A percentile compares a stretch with the other conserved stretches of the same genome.
Evolutionary conservation across 1,140 invertebrate genomes (phyloP).

Genomic region (Achatina immaculata): DNA sequence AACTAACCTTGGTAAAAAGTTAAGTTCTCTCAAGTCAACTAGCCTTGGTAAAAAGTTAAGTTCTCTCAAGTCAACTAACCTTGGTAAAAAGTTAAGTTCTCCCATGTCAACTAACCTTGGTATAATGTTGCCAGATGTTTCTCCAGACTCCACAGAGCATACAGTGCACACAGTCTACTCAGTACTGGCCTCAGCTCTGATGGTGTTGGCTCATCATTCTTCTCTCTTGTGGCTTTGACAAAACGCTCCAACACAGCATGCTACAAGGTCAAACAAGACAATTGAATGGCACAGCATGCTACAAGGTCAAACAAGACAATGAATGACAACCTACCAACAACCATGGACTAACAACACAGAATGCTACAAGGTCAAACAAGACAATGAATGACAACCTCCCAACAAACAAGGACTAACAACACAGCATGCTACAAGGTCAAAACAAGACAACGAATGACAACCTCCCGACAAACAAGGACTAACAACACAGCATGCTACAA

Average conservation of each 20-base stretch:
- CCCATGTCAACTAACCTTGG: slow-evolving; percentile 56
- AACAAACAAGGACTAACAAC: too few species aligned
- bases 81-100: neutral
- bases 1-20: too few species aligned
- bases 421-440: slow-evolving; percentile 62
- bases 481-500: slow-evolving; percentile 10
- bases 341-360: too few species aligned
- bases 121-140: slow-evolving; percentile 66
- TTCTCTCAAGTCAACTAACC: too few species aligned
- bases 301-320: too few species aligned
- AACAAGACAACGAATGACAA: too few species aligned
- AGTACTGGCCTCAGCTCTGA: slow-evolving; percentile 72
- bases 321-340: too few species aligned
- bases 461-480: too few species aligned
- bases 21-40: too few species aligned
- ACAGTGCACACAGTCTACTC: slow-evolving; percentile 74
- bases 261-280: too few species aligned
- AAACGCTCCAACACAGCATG: slow-evolving; percentile 64
- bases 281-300: slow-evolving; percentile 66
- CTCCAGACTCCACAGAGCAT: slow-evolving; percentile 68
- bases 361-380: slow-evolving; percentile 62
- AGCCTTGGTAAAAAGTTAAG: too few species aligned
- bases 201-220: slow-evolving; percentile 53
- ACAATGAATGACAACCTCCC: too few species aligned
- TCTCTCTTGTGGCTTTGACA: slow-evolving; percentile 54